Percentiles rank a stretch among this genome's conserved stretches.
Conservation (phyloP, 92 coral and sea anemone genomes). For the Parazoanthus atlanticus region DNA sequence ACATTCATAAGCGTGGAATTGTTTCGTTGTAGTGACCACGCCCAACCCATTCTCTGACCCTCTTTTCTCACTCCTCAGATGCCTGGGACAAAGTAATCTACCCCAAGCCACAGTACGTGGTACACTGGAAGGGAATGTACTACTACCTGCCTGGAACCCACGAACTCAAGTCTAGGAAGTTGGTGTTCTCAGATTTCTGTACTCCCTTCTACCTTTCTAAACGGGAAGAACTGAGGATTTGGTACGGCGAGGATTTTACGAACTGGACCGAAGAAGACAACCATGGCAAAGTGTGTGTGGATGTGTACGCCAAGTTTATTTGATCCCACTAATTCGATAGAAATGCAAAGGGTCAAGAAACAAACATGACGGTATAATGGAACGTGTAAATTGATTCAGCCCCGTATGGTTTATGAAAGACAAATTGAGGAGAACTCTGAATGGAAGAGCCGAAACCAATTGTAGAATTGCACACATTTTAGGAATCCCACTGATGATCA, state of each 20-base stretch:
- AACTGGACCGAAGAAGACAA: constrained; percentile 30
- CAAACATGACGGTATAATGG: not conserved
- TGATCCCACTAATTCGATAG: not conserved
- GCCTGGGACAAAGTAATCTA: constrained; percentile 30
- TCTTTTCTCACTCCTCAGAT: not conserved
- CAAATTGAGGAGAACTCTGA: no score
- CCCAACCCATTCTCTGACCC: not conserved
- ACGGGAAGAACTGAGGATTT: constrained; percentile 24
- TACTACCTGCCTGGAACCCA: constrained; percentile 31
- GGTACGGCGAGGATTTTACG: constrained; percentile 44
- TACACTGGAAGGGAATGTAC: constrained; percentile 44
- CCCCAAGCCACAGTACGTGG: constrained; percentile 37
- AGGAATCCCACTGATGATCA: no score
- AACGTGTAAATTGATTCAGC: no score
- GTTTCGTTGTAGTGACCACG: not conserved
- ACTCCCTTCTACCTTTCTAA: constrained; percentile 40
- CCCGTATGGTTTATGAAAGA: no score
- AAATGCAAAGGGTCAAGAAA: not conserved
- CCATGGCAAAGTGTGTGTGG: constrained; percentile 39
- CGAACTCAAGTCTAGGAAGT: constrained; percentile 35
- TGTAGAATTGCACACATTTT: no score
- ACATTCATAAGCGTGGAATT: no score
- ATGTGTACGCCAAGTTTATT: constrained; percentile 41
- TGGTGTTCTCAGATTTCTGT: constrained; percentile 43
- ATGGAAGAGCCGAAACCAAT: no score